Base-by-base conservation (phyloP, 2,113 vertebrate genomes). In the Oreochromis niloticus region DNA sequence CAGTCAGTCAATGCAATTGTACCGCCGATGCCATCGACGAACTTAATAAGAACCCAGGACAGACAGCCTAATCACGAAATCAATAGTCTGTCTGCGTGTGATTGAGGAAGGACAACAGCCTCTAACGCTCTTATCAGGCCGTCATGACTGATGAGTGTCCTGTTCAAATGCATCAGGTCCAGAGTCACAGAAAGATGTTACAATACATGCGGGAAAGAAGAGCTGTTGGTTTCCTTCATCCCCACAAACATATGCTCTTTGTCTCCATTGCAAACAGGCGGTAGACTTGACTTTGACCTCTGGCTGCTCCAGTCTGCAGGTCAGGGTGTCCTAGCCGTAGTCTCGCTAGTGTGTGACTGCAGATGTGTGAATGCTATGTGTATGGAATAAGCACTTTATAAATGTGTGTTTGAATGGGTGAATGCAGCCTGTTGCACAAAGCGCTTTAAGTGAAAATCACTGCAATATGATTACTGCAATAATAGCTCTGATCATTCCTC, bases 61-160 rank as follows among this genome's bases (percentile, higher is more conserved):
- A 92, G 94, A 95, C 93, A 80, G 81, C 80, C 79, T 93, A 93
- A 95, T 95, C 91, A 19, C 32, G 83, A 81, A 93, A 94, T 95
- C 94, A 94, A 95, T 93, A 91, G 89, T 91, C 90, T 88, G 88
- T 81, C 93, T 93, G 82, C 36, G 81, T 80, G 86, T 13, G 27
- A 56, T 80, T 82, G 83, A 66, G 88, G 85, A 89, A 84, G 87
- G 87, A 90, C 93, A 85, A 48, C 87, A 79, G 63, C 52, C 81
- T 89, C 81, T 14, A 14, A 63, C 4, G 16, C 71, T 87, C 52
- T 88, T 50, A 88, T 93, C 86, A 48, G 52, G 59, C 59, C 56
- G 88, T 85, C 88, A 73, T 84, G 87, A 91, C 83, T 54, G 80
- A 87, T 9, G 34, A 84, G 57, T 11, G 55, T 75, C 59, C 81